Conservation (phyloP, 37 sponge, comb jelly and placozoan species). For the Chondrosia reniformis region DNA sequence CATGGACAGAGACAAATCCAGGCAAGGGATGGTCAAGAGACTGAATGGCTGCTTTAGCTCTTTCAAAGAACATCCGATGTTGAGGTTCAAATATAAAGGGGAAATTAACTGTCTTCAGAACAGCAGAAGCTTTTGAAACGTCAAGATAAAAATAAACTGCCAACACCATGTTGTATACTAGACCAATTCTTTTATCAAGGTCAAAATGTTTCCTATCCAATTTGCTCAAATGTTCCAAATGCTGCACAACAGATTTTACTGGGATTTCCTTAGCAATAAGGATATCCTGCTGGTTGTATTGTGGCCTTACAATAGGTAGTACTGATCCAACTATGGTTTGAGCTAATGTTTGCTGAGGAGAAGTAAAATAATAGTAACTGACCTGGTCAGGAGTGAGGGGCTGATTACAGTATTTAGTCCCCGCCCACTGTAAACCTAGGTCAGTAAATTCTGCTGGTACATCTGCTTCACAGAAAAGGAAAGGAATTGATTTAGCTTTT, state of each 20-base stretch:
- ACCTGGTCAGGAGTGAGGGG: neutral
- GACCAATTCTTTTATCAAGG: neutral
- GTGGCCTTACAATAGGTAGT: neutral
- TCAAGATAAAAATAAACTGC: neutral
- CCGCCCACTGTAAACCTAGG: neutral
- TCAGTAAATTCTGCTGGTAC: slow-evolving; percentile 18
- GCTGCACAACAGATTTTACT: neutral
- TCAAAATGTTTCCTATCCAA: neutral
- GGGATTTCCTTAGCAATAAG: neutral
- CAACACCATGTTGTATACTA: neutral
- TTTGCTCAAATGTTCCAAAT: neutral
- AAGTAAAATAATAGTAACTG: neutral
- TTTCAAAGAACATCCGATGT: neutral
- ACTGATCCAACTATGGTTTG: neutral
- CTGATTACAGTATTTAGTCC: neutral
- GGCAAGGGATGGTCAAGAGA: neutral
- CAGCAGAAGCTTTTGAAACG: neutral
- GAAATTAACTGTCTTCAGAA: neutral
- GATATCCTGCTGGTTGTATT: neutral
- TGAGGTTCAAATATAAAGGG: neutral
- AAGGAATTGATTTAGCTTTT: slow-evolving; percentile 1
- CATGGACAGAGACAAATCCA: neutral
- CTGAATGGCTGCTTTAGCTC: neutral
- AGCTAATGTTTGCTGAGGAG: neutral
- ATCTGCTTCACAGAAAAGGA: neutral